Conservation (phyloP, 2,888 invertebrate genomes). For the Mechanitis messenoides region DNA sequence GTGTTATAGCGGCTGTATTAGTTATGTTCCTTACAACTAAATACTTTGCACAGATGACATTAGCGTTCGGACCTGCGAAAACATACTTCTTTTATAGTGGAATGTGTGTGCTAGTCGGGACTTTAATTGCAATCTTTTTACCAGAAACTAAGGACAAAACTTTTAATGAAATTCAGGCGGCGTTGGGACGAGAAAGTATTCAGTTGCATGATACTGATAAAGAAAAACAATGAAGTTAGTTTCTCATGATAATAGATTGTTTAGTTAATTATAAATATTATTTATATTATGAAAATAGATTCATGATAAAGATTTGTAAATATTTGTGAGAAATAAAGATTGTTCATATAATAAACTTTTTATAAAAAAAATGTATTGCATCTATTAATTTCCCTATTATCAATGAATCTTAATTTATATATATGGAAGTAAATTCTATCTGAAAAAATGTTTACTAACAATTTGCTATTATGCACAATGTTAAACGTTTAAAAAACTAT, state of each 20-base stretch:
- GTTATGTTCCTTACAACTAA: neutral
- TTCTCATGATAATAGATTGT: neutral
- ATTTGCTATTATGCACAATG: too few relatives aligned
- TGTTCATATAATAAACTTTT: too few relatives aligned
- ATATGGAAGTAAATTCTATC: too few relatives aligned
- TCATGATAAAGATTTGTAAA: too few relatives aligned
- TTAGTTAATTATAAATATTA: neutral
- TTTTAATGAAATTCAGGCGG: neutral
- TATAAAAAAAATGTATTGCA: too few relatives aligned
- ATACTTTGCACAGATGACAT: neutral
- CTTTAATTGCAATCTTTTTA: neutral
- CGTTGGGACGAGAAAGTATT: too few relatives aligned
- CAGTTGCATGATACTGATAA: too few relatives aligned
- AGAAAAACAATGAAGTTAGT: neutral
- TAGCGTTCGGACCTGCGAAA: neutral
- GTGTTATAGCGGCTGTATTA: neutral
- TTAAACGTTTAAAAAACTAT: too few relatives aligned
- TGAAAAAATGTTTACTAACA: too few relatives aligned
- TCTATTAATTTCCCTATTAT: too few relatives aligned
- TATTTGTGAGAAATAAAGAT: too few relatives aligned
- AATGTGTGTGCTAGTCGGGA: neutral
- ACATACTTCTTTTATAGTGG: neutral
- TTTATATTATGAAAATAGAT: neutral
- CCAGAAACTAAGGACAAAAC: slow-evolving; percentile 2
- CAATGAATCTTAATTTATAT: too few relatives aligned